Base-by-base conservation (phyloP, 2,797 vertebrate genomes). In the Agapornis canus region DNA sequence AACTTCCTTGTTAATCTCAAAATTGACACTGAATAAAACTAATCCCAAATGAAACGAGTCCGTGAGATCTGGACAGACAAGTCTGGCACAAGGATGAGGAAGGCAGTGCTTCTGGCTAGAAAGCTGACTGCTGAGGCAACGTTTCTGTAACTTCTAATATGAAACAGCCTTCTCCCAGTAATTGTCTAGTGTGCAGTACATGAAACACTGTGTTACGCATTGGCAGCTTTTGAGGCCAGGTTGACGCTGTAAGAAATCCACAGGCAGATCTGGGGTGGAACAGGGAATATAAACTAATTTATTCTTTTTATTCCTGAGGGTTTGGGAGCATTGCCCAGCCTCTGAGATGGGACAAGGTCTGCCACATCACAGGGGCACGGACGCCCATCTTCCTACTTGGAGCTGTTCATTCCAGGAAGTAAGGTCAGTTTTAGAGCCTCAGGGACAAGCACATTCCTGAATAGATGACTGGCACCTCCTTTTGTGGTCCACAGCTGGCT, bases 211-310 rank as follows among this genome's bases (percentile, higher is more conserved):
- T 20, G 80, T 64, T 95, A 88, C 5, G 37, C 86, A 48, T 11
- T 89, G 70, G 43, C 76, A 72, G 61, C 17, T 95, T 96, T 90
- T 89, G 64, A 94, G 86, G 83, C 81, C 95, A 87, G 51, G 65
- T 56, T 80, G 72, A 47, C 65, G 49, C 39, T 85, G 13, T 47
- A 82, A 93, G 82, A 91, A 93, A 93, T 47, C 79, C 68, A 91
- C 78, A 81, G 48, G 48, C 32, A 1, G 27, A 68, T 78, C 52
- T 51, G 29, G 39, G 51, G 23, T 66, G 52, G 39, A 93, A 86
- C 15, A n/a, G 6, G 88, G 59, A 88, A n/a, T 43, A 51, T 45
- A 70, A 89, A 45, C 3, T 32, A 29, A 13, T 49, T 64, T 52
- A 4, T 54, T n/a, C 1, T 42, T 49, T 37, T 14, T 48, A 35